Base-by-base conservation (phyloP, 2,113 vertebrate genomes). In the Solea senegalensis region DNA sequence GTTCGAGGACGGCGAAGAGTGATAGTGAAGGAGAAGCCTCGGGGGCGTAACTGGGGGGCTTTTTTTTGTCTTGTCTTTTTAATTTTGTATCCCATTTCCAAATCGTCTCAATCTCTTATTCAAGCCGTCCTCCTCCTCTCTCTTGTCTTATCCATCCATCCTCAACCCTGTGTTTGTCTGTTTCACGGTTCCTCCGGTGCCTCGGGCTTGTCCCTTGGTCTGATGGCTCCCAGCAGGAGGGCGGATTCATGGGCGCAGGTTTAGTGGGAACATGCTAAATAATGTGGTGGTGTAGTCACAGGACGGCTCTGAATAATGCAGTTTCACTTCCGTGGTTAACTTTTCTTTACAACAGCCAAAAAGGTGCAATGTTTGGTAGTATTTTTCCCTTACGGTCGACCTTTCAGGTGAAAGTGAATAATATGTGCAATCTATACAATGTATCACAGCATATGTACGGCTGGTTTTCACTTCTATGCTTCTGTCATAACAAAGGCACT, bases 191-290 rank as follows among this genome's bases (percentile, higher is more conserved):
- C 45, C 41, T 62, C 52, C 53, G 48, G 8, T 45, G 9, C 27
- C 67, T 79, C 62, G 2, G 12, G 12, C 59, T n/a, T 15, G 67
- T 84, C 74, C 43, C 44, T 68, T 52, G 78, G 84, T 86, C 89
- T 89, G 81, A 82, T 89, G 83, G 78, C 76, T 85, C 80, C 71
- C 76, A 71, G 84, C 78, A 79, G 84, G 86, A 73, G 82, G 74
- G 54, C 55, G 41, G 46, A 67, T 63, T 81, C 70, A 63, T 65
- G 74, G 70, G 74, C 69, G 72, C 65, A 75, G 59, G 58, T 62
- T 50, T 39, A 69, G 15, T 54, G 56, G 58, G 67, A 72, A 54
- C 50, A 27, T 70, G 74, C 72, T 59, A 66, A 69, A 77, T 65
- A 70, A 83, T 60, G 68, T 45, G 34, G 52, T 49, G 52, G 93